Evolutionary conservation across 2,888 invertebrate genomes (phyloP).

Genomic region (Lasius fuliginosus): DNA sequence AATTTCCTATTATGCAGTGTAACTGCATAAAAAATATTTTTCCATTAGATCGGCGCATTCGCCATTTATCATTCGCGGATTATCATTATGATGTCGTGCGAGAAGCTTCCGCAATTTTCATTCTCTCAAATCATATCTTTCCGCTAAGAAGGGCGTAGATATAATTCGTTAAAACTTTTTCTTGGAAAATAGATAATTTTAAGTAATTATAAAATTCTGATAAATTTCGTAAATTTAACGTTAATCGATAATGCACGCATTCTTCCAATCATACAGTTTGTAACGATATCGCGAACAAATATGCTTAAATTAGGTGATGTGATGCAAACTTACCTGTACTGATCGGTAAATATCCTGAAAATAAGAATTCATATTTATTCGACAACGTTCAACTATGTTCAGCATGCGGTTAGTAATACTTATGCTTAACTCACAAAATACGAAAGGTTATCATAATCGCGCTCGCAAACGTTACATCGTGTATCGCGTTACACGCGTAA

Average conservation of each 20-base stretch:
- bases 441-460: slow-evolving; percentile 19
- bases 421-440: slow-evolving; percentile 50
- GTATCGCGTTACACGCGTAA: not conserved
- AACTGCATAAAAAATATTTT: not conserved
- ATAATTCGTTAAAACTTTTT: not conserved
- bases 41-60: not conserved
- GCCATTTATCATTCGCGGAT: not conserved
- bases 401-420: slow-evolving; percentile 79
- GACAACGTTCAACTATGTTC: slow-evolving; percentile 76
- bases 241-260: slow-evolving; percentile 13
- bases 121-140: not conserved
- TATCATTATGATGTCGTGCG: not conserved
- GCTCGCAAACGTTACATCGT: slow-evolving; percentile 12
- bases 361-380: slow-evolving; percentile 83
- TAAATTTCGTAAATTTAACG: not conserved
- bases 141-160: not conserved
- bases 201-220: not conserved
- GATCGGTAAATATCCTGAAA: slow-evolving; percentile 85
- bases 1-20: not conserved
- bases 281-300: slow-evolving; percentile 37
- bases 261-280: slow-evolving; percentile 51
- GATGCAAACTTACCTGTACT: slow-evolving; percentile 84
- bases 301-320: slow-evolving; percentile 73
- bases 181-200: not conserved
- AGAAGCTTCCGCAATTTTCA: slow-evolving; percentile 36